Evolutionary conservation across 2,888 invertebrate genomes (phyloP), one percentile per base, ranked within the genome.

Genomic region (Lithophane socia): DNA sequence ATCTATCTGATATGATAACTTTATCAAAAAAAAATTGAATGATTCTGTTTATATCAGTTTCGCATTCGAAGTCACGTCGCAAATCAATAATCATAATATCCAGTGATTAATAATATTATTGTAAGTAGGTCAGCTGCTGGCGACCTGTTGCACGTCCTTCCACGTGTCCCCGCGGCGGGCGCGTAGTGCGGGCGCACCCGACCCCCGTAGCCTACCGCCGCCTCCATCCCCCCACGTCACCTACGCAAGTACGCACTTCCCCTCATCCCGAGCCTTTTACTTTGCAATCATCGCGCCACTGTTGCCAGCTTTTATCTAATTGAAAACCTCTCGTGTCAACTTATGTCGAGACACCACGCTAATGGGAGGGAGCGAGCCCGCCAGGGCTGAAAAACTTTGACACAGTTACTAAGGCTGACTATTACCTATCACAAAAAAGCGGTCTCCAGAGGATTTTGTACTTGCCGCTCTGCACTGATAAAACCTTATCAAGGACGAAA

Each of bases 91-190:
- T 84, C 81, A 83, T 84, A 79, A 83, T 84, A 79, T 73, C 67
- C 76, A 65, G 73, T 87, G 83, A 92, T 87, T 88, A 89, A 87
- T 90, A 83, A 83, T 83, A 73, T 88, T 84, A 88, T 88, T 83
- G 85, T 88, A 94, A 92, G 87, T 94, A 93, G 94, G 93, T 94
- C 94, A 94, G 89, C 87, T 80, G 89, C 87, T 80, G 79, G 86
- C 90, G 92, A 94, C 94, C 93, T 94, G 94, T 94, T 94, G 94
- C 93, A 91, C 88, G 91, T 91, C 90, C 92, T 92, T 90, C 90
- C 91, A 89, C 85, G 84, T 83, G 77, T 82, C 88, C 87, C 78
- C 61, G 82, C 77, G 74, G 75, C 83, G 77, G 56, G 67, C 70
- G 68, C 79, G 73, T 80, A 64, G 64, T 70, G 52, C 44, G 79